These are phyloP conservation scores for Coregonus ussuriensis DNA, from an alignment of 2,797 vertebrate species.

Conservation along the genomic window DNA sequence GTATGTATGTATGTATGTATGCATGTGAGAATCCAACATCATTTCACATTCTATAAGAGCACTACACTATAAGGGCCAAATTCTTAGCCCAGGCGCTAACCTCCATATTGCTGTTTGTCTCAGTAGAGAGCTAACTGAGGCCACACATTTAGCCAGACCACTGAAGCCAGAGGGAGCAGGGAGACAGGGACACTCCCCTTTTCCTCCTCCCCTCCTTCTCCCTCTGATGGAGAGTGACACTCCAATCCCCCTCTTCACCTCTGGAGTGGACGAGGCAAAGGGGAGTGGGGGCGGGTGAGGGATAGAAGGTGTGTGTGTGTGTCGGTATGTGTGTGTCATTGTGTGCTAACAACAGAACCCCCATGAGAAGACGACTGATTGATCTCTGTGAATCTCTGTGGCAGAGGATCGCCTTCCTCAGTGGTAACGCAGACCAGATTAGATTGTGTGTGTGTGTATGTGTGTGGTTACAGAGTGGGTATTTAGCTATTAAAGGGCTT, in stretches of 20 bases:
- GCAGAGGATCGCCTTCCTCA: not conserved
- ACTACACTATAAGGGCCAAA: not conserved
- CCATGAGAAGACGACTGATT: constrained; percentile 7
- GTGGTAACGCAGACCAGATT: not conserved
- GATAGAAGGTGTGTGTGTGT: constrained; percentile 1
- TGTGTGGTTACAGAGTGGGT: not conserved
- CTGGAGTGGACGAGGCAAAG: constrained; percentile 19
- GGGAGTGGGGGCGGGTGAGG: not conserved
- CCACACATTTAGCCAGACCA: not conserved
- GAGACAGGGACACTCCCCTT: not conserved
- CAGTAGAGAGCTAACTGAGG: not conserved
- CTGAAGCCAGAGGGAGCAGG: not conserved
- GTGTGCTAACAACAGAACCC: not conserved
- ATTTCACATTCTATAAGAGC: not conserved
- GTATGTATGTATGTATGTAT: not conserved
- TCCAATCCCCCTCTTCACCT: constrained; percentile 11
- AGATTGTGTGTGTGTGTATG: constrained; percentile 17
- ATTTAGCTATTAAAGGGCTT: not conserved
- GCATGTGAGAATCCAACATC: not conserved
- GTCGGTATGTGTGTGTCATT: not conserved
- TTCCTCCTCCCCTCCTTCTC: not conserved
- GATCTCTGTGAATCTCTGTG: constrained; percentile 3
- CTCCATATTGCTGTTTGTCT: not conserved
- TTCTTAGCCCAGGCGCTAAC: not conserved
- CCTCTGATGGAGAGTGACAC: constrained; percentile 11